A percentile compares a stretch with the other conserved stretches of the same genome.
Conservation (phyloP, 2,113 vertebrate species). For the Apistogramma diplotaenia region DNA sequence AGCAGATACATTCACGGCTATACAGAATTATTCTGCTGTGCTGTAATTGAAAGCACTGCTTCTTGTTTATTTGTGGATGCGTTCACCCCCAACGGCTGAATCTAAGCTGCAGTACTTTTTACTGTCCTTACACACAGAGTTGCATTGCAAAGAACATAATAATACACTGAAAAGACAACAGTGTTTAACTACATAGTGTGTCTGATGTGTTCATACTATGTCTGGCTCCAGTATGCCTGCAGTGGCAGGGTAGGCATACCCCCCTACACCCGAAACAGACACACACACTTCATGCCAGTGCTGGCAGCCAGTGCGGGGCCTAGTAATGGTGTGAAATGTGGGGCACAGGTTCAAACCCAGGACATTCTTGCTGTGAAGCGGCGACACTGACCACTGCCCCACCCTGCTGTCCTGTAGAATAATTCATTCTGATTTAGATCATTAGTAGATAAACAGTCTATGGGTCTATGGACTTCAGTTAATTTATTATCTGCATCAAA, state of each 20-base stretch:
- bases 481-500: background rate
- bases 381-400: fast-evolving
- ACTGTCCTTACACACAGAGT: background rate
- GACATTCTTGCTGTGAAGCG: background rate
- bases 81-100: background rate
- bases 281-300: background rate
- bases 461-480: background rate
- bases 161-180: background rate
- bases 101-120: background rate
- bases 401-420: background rate
- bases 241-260: background rate
- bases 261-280: background rate
- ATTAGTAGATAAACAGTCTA: background rate
- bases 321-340: background rate
- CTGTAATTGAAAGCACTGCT: background rate
- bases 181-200: background rate
- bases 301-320: background rate
- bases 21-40: background rate
- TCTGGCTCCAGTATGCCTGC: background rate
- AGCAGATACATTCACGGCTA: background rate
- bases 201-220: background rate
- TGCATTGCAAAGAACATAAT: background rate
- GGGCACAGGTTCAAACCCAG: background rate
- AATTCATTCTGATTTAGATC: background rate
- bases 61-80: background rate